phyloP scores from a whole-genome alignment of 2,888 invertebrate genomes.

The Tenthredo amoena region DNA sequence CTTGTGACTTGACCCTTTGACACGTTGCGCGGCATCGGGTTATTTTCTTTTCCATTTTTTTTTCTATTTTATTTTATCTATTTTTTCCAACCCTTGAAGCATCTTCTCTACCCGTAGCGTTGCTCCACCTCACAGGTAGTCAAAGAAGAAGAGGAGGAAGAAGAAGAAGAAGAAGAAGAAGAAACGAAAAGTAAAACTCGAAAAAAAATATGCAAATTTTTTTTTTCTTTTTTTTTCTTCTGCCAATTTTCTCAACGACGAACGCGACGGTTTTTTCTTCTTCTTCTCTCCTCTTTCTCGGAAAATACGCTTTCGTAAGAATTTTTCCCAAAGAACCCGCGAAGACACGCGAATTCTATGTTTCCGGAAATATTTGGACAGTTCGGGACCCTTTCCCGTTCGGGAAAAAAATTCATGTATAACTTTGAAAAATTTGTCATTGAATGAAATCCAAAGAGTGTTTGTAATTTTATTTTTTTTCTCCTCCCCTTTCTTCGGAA shows the following conservation, averaged over 20 bases:
- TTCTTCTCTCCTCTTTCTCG: not conserved
- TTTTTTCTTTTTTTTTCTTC: too few relatives aligned
- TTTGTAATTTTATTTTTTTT: not conserved
- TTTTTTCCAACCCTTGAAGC: not conserved
- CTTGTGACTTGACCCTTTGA: slow-evolving; percentile 33
- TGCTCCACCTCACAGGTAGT: not conserved
- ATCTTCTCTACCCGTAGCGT: not conserved
- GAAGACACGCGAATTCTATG: too few relatives aligned
- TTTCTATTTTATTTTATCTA: not conserved
- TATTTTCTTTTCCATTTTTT: not conserved
- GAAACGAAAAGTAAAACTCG: not conserved
- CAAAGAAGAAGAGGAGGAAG: not conserved
- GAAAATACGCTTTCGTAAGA: not conserved
- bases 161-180: not conserved
- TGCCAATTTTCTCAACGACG: not conserved
- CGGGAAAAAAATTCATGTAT: too few relatives aligned
- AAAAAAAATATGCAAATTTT: not conserved
- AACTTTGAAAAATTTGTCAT: too few relatives aligned
- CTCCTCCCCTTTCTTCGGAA: not conserved
- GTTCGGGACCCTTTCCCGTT: too few relatives aligned
- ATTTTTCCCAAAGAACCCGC: not conserved
- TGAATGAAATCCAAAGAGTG: too few relatives aligned
- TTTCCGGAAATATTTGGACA: too few relatives aligned
- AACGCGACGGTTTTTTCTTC: not conserved
- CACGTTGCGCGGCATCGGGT: not conserved